Conservation (phyloP, 2,888 invertebrate genomes). For the Hydroisotoma schaefferi region DNA sequence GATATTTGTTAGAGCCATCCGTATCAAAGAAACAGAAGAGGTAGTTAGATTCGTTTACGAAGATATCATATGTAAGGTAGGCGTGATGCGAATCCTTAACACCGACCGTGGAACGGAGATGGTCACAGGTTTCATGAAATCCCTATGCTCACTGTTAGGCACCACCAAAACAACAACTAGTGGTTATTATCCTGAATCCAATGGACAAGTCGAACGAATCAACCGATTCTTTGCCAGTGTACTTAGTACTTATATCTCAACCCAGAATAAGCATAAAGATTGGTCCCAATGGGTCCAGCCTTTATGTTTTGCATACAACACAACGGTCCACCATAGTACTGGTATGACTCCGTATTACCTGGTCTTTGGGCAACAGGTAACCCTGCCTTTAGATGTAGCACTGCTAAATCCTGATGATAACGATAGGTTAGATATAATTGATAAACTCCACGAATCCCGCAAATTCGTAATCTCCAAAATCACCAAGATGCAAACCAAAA, state of each 20-base stretch:
- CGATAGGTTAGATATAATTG: neutral
- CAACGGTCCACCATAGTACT: conserved; percentile 28
- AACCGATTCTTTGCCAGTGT: conserved; percentile 38
- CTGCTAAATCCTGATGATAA: conserved; percentile 7
- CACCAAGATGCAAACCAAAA: neutral
- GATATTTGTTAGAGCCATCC: conserved; percentile 18
- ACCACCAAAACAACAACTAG: conserved; percentile 24
- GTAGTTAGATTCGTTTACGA: conserved; percentile 31
- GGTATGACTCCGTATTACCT: conserved; percentile 35
- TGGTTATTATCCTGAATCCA: conserved; percentile 34
- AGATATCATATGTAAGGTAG: conserved; percentile 27
- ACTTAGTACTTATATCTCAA: conserved; percentile 38
- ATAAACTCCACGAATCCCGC: neutral
- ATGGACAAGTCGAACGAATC: conserved; percentile 38
- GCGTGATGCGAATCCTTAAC: conserved; percentile 17
- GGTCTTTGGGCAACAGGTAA: conserved; percentile 32
- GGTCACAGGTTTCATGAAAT: neutral
- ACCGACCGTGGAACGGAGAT: conserved; percentile 37
- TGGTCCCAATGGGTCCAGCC: conserved; percentile 34
- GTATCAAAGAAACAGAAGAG: conserved; percentile 17
- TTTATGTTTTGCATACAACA: conserved; percentile 37
- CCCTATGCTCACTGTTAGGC: conserved; percentile 16
- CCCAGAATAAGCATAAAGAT: conserved; percentile 28
- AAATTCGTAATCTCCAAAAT: neutral
- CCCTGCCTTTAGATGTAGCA: conserved; percentile 27